Base-by-base conservation (phyloP, 2,888 invertebrate genomes). In the Trisateles emortualis region DNA sequence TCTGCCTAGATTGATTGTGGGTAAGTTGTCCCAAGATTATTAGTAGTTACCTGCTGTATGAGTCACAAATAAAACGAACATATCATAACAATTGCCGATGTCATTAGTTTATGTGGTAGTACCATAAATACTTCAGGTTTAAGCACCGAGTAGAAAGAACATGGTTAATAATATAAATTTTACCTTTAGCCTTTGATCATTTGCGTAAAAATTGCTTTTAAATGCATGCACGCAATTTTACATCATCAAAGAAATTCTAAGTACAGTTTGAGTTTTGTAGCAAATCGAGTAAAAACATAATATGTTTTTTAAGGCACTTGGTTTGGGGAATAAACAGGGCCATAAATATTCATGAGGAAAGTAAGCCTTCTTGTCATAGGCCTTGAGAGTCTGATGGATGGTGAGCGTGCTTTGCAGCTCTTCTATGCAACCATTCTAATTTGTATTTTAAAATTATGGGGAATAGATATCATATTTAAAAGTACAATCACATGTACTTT, bases 331-430 rank as follows among this genome's bases (percentile, higher is more conserved):
- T 87, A 87, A 85, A 84, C 84, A 84, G 72, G 62, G 77, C 70
- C 78, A 86, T 90, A 87, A 89, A 90, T 90, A 90, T 90, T 88
- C 88, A 91, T 90, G 81, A 88, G 79, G 68, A 73, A 78, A 82
- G 84, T 87, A 88, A 88, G 87, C 87, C 88, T 86, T 84, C 86
- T 87, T 88, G 89, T 90, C 87, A 85, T 86, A 86, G 86, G 79
- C 83, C 86, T 80, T 79, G 83, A 81, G 82, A 84, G 81, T 80
- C 80, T 91, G 91, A 90, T 89, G 86, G 89, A 91, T 91, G 83
- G 86, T 73, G 72, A 78, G 75, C 78, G 79, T 79, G 79, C 79
- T 77, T 74, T 74, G 66, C 74, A 65, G 76, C 71, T 78, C 76
- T 74, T 77, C 73, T 75, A 79, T 68, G 36, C 2, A 9, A 30